Base-by-base conservation (phyloP, 2,113 vertebrate genomes). In the Lates calcarifer region DNA sequence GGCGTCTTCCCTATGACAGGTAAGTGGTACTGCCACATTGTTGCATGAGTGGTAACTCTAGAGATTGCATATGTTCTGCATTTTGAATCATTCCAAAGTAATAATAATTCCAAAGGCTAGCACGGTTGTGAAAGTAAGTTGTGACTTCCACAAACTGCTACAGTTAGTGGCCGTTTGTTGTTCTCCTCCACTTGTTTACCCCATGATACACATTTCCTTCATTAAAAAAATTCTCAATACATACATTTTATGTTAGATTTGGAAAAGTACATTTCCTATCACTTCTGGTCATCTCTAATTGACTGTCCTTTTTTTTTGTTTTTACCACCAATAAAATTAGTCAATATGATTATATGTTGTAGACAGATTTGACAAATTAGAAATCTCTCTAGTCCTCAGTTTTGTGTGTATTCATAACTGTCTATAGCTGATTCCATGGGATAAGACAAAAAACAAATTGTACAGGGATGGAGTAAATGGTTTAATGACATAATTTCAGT, bases 1-100 rank as follows among this genome's bases (percentile, higher is more conserved):
- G 95, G 97, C 26, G 95, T 99, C 92, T 97, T 97, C 91, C 96
- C 97, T 0, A 95, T 98, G 82, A 91, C 96, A 45, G 94, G 98
- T 99, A 90, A 96, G 97, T 87, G 51, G 35, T 4, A 43, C 3
- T 6, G 2, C 24, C 7, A 15, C 5, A 33, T 24, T 31, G 14
- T 9, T 72, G 24, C 37, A 26, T 20, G 4, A 29, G 31, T 15
- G 6, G 0, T 26, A 47, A 9, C 68, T 43, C 0, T 20, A 76
- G 3, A 33, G 22, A 66, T 2, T 1, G 7, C 33, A 0, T 10
- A 26, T 49, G 33, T 28, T 55, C 9, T 63, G 66, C 28, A 33
- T 5, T 33, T 39, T 26, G 6, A 26, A n/a, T n/a, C n/a, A n/a
- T n/a, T n/a, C 51, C 29, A 26, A 4, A 28, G 11, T 13, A 22